These are phyloP conservation scores for Ceyx cyanopectus DNA, from an alignment of 2,113 vertebrate species.

Conservation along the genomic window DNA sequence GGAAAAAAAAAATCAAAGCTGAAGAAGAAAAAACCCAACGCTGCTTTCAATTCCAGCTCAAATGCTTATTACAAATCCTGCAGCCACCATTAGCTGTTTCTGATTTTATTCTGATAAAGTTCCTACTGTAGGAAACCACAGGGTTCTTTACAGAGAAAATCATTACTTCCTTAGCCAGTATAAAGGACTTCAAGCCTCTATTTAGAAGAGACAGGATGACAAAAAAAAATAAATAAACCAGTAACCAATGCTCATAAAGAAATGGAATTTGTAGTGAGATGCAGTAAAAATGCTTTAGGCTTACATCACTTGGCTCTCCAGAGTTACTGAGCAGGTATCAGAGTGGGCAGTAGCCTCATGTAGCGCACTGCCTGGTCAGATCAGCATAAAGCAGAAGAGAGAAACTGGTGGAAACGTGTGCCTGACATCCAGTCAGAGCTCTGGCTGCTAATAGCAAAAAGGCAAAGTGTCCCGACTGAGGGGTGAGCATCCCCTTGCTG, in stretches of 20 bases:
- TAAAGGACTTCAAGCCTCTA: neutral
- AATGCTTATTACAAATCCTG: slow-evolving; percentile 14
- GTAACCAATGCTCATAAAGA: neutral
- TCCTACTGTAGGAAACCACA: slow-evolving; percentile 48
- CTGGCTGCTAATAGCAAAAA: neutral
- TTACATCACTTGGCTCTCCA: neutral
- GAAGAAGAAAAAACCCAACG: neutral
- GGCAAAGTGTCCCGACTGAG: fast-evolving
- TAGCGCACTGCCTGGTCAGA: fast-evolving
- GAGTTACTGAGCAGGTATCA: neutral
- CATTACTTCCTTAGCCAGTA: neutral
- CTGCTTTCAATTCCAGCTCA: neutral
- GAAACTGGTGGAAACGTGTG: fast-evolving
- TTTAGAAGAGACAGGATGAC: neutral
- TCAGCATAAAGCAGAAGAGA: neutral
- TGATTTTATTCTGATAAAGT: slow-evolving; percentile 31
- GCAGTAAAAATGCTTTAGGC: neutral
- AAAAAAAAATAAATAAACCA: neutral
- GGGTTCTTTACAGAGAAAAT: slow-evolving; percentile 46
- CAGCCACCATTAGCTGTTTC: slow-evolving; percentile 21
- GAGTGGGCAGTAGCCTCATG: neutral
- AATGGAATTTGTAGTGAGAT: slow-evolving; percentile 33
- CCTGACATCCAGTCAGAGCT: neutral
- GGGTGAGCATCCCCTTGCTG: fast-evolving
- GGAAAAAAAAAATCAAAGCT: slow-evolving; percentile 12